Percentiles rank a stretch among this genome's conserved stretches.
Conservation (phyloP, 2,113 vertebrate genomes). For the Phrynosoma platyrhinos region DNA sequence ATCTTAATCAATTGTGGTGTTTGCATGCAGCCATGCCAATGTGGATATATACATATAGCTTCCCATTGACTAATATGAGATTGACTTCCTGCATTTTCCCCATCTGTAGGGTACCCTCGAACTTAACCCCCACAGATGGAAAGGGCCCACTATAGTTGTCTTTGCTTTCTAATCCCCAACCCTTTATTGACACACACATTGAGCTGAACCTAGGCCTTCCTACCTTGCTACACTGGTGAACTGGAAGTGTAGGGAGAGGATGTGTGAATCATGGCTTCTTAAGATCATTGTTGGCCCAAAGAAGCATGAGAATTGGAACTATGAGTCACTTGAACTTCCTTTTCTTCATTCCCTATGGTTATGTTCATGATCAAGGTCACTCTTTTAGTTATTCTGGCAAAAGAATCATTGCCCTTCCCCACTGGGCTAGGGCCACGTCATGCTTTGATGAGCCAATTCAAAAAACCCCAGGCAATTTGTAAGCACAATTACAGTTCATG, state of each 20-base stretch:
- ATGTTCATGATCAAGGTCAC: neutral
- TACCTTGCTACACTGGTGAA: neutral
- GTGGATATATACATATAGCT: too few relatives aligned
- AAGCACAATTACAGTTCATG: constrained; percentile 50
- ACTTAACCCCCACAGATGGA: too few relatives aligned
- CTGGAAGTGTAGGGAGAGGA: neutral
- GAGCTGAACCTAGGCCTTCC: too few relatives aligned
- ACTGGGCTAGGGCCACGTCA: constrained; percentile 66
- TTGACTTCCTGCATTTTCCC: too few relatives aligned
- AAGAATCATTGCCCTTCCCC: constrained; percentile 67
- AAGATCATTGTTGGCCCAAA: neutral
- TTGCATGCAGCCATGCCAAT: too few relatives aligned
- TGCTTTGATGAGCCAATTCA: constrained; percentile 65
- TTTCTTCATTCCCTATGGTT: too few relatives aligned
- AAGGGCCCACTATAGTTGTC: too few relatives aligned
- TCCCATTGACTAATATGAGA: too few relatives aligned
- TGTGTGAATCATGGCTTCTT: constrained; percentile 1
- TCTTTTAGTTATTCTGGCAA: constrained; percentile 68
- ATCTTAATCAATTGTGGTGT: too few relatives aligned
- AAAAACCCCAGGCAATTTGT: constrained; percentile 58
- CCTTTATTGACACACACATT: too few relatives aligned
- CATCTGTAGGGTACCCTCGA: too few relatives aligned
- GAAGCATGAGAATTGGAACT: neutral
- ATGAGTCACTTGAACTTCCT: constrained; percentile 18
- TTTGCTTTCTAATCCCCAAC: too few relatives aligned